Evolutionary conservation across 2,113 vertebrate genomes (phyloP), one percentile per base, ranked within the genome.

Genomic region (Phycodurus eques): DNA sequence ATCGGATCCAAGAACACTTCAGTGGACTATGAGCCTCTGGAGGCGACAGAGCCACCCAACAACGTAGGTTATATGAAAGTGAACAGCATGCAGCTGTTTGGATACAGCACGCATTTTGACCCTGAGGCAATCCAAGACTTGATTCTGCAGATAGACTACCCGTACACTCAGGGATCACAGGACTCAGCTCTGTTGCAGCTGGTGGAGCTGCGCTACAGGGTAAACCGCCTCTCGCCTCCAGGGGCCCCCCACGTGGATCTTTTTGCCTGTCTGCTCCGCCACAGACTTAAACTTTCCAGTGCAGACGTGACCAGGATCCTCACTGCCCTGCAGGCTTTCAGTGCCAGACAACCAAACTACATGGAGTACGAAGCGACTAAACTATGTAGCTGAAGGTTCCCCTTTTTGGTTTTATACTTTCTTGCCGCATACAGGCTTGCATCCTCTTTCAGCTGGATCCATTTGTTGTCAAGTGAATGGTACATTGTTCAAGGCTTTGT

Each of bases 81-180:
- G 82, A 98, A 95, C 88, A 95, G 93, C 82, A 92, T 98, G 89
- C 96, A 98, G 91, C 94, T 98, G 76, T 97, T 97, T 1, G 98
- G 98, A 74, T 99, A 98, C 89, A 98, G 96, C 79, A 91, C 98
- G 82, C 96, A 98, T 88, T 99, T 99, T 81, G 98, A 99, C 90
- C 94, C 96, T 0, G 96, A 99, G 2, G 95, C 97, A 1, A 98
- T 99, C 73, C 96, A 96, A 83, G 97, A 98, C 88, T 92, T 99
- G 86, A 97, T 99, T 74, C 94, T 98, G 71, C 96, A 99, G 91
- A 85, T 99, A 85, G 98, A 98, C 92, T 98, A 98, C 73, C 96
- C 97, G 0, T 98, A 98, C 70, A 98, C 97, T 56, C 96, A 97
- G 92, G 97, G 97, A 61, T 98, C 96, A 31, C 96, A 98, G 91